Percentiles rank a stretch among this genome's conserved stretches.
These are phyloP conservation scores for Leptopilina drosophilae DNA, from an alignment of 2,888 invertebrate genomes.

Conservation along the genomic window DNA sequence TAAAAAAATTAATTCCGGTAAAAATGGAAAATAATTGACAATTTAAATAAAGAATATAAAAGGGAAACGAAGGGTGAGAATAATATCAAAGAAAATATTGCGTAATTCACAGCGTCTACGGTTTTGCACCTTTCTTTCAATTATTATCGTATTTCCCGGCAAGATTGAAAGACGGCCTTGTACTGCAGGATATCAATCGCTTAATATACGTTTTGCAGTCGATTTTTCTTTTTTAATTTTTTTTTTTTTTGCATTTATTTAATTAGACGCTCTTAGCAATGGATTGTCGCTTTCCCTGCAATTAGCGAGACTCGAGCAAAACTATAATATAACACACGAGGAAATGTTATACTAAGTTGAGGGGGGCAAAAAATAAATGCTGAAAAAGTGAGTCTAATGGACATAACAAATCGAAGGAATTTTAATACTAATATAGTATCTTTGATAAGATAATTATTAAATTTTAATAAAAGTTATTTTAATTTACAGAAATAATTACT, in stretches of 20 bases:
- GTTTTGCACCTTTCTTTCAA: conserved; percentile 28
- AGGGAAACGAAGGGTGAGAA: neutral
- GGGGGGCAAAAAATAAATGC: neutral
- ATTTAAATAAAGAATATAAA: neutral
- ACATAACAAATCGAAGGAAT: conserved; percentile 11
- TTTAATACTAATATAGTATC: neutral
- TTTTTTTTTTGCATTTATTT: conserved; percentile 58
- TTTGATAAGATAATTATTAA: too few relatives aligned
- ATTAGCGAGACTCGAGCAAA: conserved; percentile 59
- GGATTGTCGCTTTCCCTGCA: conserved; percentile 64
- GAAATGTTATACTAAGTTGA: neutral
- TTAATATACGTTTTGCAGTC: conserved; percentile 43
- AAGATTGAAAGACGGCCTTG: conserved; percentile 44
- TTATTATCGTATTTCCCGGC: conserved; percentile 47
- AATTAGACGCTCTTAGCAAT: conserved; percentile 61
- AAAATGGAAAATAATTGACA: too few relatives aligned
- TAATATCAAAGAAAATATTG: neutral
- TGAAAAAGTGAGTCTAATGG: neutral
- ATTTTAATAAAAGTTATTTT: too few relatives aligned
- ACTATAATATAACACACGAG: conserved; percentile 38
- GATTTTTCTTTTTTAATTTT: conserved; percentile 51
- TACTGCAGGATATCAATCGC: conserved; percentile 24
- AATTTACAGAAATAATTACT: too few relatives aligned
- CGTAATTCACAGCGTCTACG: neutral
- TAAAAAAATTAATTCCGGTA: too few relatives aligned